Base-by-base conservation (phyloP, 1,140 invertebrate genomes). In the Cydia amplana region DNA sequence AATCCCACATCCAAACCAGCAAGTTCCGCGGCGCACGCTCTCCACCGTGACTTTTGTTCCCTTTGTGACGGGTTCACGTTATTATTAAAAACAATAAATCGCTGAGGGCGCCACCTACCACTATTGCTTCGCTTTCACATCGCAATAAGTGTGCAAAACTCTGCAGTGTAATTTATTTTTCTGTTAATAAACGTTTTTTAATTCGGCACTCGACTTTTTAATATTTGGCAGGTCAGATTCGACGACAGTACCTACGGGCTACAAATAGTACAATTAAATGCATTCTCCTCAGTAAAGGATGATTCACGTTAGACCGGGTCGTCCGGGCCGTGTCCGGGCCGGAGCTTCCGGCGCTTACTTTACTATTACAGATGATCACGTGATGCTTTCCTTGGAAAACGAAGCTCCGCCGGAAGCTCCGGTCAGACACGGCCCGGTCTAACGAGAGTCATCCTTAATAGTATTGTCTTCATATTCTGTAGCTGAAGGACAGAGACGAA, bases 1-100 rank as follows among this genome's bases (percentile, higher is more conserved):
- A 77, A 75, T 79, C 67, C 83, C 86, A 77, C 75, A 80, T 87
- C 83, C 80, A 75, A 16, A 10, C 65, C 60, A 74, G 72, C 25
- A 55, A 20, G 23, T 60, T 60, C 49, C 70, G 74, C 67, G 72
- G 79, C 82, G 81, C 83, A 82, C 82, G 72, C 81, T 83, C 83
- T 80, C 80, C 78, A 80, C 80, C 80, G 84, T 81, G 84, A 87
- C 85, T 92, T 91, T 91, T 91, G 88, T 90, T 89, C 87, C 86
- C 87, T 91, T 92, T 92, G 89, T 92, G 87, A 91, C 86, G 81
- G 85, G 81, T 87, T 90, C 89, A 87, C 89, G 90, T 92, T 92
- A 92, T 92, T 92, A 92, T 92, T 92, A 91, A 92, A 92, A 91
- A 90, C 90, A 91, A 92, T 91, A 92, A 92, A 92, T 92, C 88